Base-by-base conservation (phyloP, 2,113 vertebrate genomes). In the Nematolebias whitei region DNA sequence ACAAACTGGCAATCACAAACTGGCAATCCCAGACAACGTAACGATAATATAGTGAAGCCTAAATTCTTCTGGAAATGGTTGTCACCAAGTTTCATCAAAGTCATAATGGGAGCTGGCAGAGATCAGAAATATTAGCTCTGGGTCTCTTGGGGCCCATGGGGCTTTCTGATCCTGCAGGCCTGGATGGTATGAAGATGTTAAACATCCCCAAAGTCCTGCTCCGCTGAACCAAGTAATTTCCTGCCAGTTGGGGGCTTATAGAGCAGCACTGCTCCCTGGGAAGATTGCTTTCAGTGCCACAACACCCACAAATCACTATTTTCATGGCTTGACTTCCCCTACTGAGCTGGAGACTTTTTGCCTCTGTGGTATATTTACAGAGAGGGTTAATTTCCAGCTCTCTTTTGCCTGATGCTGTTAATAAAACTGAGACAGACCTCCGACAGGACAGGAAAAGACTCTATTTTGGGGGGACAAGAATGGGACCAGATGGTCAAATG, bases 401-500 rank as follows among this genome's bases (percentile, higher is more conserved):
- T 82, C 66, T 82, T 79, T 74, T 71, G 67, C 76, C 71, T 74
- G 22, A 56, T 84, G 82, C 84, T 80, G 87, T 85, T 89, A 87
- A 90, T 87, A 86, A 88, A 87, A 89, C 83, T 83, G 85, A 72
- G 81, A 88, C 87, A 71, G 82, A 88, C 87, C 83, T 80, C 80
- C 78, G 70, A 84, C 85, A 74, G 82, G 83, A 90, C 76, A 80
- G 85, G 76, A 83, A 84, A 78, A 75, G 75, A 74, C 82, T 88
- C 76, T 86, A 61, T 87, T 87, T 87, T 71, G 40, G 75, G 68
- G 32, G 74, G 70, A 75, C 62, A 76, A 71, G 65, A 68, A 7
- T 47, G 48, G 61, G 81, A 90, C 83, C 90, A 92, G 90, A 91
- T 91, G 91, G 87, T 91, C 87, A 87, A 81, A 93, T 78, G 84